Base-by-base conservation (phyloP, 2,888 invertebrate species). In the Macrophya alboannulata region DNA sequence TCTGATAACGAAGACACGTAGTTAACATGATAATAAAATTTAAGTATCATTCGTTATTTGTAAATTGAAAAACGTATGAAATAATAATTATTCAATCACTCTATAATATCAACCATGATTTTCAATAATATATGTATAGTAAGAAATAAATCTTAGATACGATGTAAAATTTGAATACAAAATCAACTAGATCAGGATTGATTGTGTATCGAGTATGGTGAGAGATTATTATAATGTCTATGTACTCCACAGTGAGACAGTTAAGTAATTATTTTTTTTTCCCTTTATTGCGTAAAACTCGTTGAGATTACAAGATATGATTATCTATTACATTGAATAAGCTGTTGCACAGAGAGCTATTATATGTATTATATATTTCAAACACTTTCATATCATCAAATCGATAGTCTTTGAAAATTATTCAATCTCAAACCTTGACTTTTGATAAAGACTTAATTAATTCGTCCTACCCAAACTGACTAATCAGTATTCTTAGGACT, bases 1-100 rank as follows among this genome's bases (percentile, higher is more conserved):
- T 90, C 91, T 1, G 90, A 91, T 37, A 86, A 65, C 82, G 91
- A 91, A 84, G 87, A 88, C 45, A 25, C 21, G 9, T 21, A 45
- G 25, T 74, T 25, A 10, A 45, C n/a, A 15, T 74, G 74, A 74
- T 45, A 9, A 45, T 43, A 74, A 25, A 31, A 87, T 48, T 65
- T 76, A 45, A 87, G 76, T 62, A 83, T 45, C 37, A 51, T 31
- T 51, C 10, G 17, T 74, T 25, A 21, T 43, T 43, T 43, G 72
- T 48, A 74, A 45, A 17, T 21, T 74, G 10, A 43, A 25, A 21
- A 5, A 25, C 43, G 0, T 74, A 15, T 71, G 37, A 71, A 71
- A 71, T 71, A 31, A 40, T 3, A 71, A 71, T 71, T n/a, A 40
- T n/a, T 71, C 40, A 40, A 51, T 40, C 8, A 40, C 31, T 40